Base-by-base conservation (phyloP, 2,888 invertebrate species). In the Acrocyrtus sp. region DNA sequence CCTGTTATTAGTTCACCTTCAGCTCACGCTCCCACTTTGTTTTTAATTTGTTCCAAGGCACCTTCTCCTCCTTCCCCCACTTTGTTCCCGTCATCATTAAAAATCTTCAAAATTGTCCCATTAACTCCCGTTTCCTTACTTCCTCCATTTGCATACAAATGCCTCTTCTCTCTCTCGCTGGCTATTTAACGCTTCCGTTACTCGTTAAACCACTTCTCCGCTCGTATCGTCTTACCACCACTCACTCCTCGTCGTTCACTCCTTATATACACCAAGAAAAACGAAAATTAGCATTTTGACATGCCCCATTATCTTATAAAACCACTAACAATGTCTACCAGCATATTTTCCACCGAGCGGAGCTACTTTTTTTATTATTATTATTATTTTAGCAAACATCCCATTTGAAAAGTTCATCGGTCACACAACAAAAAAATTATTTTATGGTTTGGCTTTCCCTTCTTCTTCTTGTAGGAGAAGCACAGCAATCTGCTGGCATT, bases 141-240 rank as follows among this genome's bases (percentile, higher is more conserved):
- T n/a, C 41, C 22, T 5, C 53, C 60, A 69, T 69, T 69, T 69
- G 61, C 69, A 69, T 69, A 69, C 41, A 69, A 69, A 69, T 61
- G 57, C 53, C 15, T 50, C 43, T 61, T 60, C 47, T 50, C 45
- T 50, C 47, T 19, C 47, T 17, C 10, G 48, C 34, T 50, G 29
- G 41, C 54, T 48, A 56, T 56, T 69, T 69, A 62, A 69, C 69
- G 61, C 54, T 69, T 69, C 69, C 69, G 69, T 69, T 61, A 22
- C 69, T 58, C 56, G 61, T 69, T 63, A 63, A 53, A 53, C 34
- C 34, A 34, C 34, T 34, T 34, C 34, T 34, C 34, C 34, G 34
- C 12, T 12, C 34, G 12, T 34, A 34, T 34, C 34, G 34, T 34
- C 34, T 34, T 34, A n/a, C n/a, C n/a, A n/a, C n/a, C n/a, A n/a